Base-by-base conservation (phyloP, 2,888 invertebrate species). In the Piscicola geometra region DNA sequence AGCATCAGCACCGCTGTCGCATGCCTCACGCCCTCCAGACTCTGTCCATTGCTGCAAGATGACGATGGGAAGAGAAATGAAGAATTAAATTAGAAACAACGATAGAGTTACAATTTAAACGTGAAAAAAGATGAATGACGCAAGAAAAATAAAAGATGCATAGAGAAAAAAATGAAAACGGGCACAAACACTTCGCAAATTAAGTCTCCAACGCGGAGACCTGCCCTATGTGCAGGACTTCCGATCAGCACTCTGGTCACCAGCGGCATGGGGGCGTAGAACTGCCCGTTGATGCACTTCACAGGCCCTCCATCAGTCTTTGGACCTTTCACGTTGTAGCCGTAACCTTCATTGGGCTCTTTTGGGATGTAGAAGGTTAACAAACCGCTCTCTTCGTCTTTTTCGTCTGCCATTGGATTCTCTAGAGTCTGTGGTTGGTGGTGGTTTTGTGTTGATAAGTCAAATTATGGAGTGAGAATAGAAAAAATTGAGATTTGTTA, bases 321-420 rank as follows among this genome's bases (percentile, higher is more conserved):
- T 89, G 99, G 99, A 82, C 99, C 99, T 83, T 98, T 91, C 82
- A 99, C 98, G 88, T 99, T 99, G 88, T 99, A 99, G 83, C 99
- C 99, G 87, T 99, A 99, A 78, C 99, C 99, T 82, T 36, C 5
- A 36, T 73, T 32, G n/a, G 36, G 5, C 33, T 60, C 2, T 36
- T 1, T n/a, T 56, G 33, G 0, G 32, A 52, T 12, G 9, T 18
- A n/a, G 21, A 41, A 0, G 47, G 15, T 28, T 9, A 41, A 21
- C 2, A 41, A 1, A 25, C 69, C n/a, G 25, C 30, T 41, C 5
- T n/a, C n/a, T 32, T 33, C 15, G 32, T 30, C 32, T 32, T 41
- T 41, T 15, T 32, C 32, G n/a, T 67, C 32, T n/a, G 2, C 32
- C 28, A 21, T 21, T n/a, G n/a, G n/a, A n/a, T n/a, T n/a, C n/a